These are phyloP conservation scores for Pontoporia blainvillei DNA, from an alignment of 2,113 vertebrate species.

Conservation along the genomic window DNA sequence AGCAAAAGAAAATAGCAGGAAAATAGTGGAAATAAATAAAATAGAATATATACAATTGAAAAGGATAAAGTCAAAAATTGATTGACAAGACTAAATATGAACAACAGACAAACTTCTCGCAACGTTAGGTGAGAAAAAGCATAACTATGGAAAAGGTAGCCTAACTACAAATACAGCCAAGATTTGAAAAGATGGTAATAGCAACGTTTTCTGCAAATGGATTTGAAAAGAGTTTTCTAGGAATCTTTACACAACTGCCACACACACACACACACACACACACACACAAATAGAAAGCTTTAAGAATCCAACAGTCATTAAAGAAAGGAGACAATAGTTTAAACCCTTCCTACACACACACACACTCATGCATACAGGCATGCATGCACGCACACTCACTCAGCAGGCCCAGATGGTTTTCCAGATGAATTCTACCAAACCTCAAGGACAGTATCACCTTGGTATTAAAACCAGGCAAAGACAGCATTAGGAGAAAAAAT, in stretches of 20 bases:
- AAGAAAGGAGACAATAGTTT: neutral
- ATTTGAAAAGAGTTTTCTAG: neutral
- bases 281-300: neutral
- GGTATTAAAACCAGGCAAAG: neutral
- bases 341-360: neutral
- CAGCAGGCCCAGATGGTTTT: neutral
- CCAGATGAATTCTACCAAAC: neutral
- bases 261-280: neutral
- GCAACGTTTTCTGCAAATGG: neutral
- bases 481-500: neutral
- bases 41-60: neutral
- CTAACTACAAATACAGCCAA: neutral
- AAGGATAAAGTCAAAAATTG: neutral
- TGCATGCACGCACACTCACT: neutral
- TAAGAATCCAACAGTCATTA: neutral
- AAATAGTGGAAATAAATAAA: neutral
- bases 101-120: neutral
- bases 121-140: neutral
- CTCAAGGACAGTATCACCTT: neutral
- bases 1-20: neutral
- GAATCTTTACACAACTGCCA: neutral
- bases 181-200: neutral
- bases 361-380: no score
- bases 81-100: neutral
- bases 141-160: neutral